A percentile compares a stretch with the other conserved stretches of the same genome.
Evolutionary conservation across 2,888 invertebrate genomes (phyloP).

Genomic region (Orthonevra nobilis): DNA sequence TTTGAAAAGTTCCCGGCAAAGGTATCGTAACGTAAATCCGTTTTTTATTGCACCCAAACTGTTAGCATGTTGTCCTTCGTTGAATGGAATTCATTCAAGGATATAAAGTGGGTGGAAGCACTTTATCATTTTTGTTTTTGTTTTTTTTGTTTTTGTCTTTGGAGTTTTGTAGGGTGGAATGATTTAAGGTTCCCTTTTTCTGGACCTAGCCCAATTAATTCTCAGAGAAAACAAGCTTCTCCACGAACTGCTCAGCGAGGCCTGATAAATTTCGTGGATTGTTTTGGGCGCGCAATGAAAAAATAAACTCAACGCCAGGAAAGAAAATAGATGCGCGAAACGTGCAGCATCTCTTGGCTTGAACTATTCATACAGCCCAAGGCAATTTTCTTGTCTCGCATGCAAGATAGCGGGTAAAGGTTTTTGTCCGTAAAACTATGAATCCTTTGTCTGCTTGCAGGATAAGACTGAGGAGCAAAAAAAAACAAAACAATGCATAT

Average conservation of each 20-base stretch:
- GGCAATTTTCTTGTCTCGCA: conserved; percentile 19
- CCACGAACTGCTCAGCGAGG: conserved; percentile 16
- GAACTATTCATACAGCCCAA: conserved; percentile 11
- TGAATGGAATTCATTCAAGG: conserved; percentile 43
- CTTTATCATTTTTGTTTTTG: conserved; percentile 57
- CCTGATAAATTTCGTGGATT: conserved; percentile 23
- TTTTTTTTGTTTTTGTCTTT: conserved; percentile 5
- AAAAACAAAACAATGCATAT: too few relatives aligned
- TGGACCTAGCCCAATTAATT: conserved; percentile 67
- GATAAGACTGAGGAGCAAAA: conserved; percentile 17
- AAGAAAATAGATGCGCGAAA: conserved; percentile 28
- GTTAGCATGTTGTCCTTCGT: conserved; percentile 42
- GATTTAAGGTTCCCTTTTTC: conserved; percentile 27
- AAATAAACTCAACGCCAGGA: conserved; percentile 10
- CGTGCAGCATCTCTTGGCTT: conserved; percentile 5
- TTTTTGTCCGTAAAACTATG: conserved; percentile 27
- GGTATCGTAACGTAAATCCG: conserved; percentile 69
- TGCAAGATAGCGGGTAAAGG: conserved; percentile 8
- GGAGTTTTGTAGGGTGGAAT: neutral
- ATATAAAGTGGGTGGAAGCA: conserved; percentile 48
- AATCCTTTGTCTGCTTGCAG: conserved; percentile 51
- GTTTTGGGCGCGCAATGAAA: conserved; percentile 3
- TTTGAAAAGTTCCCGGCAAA: conserved; percentile 59
- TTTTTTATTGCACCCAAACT: conserved; percentile 66
- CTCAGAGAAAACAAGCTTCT: conserved; percentile 40